Evolutionary conservation across 2,113 vertebrate genomes (phyloP), one percentile per base, ranked within the genome.

Genomic region (Rhabdomys dilectus): DNA sequence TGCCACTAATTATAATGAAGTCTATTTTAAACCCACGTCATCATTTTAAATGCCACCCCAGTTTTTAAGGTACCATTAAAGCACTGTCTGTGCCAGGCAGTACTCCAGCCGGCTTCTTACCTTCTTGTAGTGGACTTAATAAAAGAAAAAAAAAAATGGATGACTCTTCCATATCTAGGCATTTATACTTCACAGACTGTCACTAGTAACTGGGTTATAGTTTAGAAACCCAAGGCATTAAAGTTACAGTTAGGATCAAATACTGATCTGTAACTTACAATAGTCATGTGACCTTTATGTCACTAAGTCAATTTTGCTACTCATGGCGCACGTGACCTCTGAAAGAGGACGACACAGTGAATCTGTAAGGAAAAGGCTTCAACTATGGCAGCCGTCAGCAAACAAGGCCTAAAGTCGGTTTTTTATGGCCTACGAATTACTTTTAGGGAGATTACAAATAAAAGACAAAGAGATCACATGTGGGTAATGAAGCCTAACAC

Each of bases 11-110:
- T 95, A 88, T 0, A 95, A 45, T 88, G 89, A 1, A 91, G 29
- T 90, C 51, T 94, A 93, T 80, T 95, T 95, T 94, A 94, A 70
- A 84, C 17, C 87, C 70, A 92, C 36, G 88, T 95, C 51, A 80
- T 77, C 82, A 94, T 42, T 76, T 62, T 3, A 93, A 98, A 98
- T 96, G 90, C 13, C 76, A 93, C 73, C 45, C 56, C 39, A 88
- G 3, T 87, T 90, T 88, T 77, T 39, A 39, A 62, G 62, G 75
- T 1, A 58, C 29, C 78, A 93, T 29, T 89, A 64, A 90, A 93
- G 60, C 51, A 96, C 75, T 68, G 15, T 95, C 36, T 88, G 64
- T 70, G 85, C 19, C 60, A 66, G 26, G 42, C 17, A 45, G 58
- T 42, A 42, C 58, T 6, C 39, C 31, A 85, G 39, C 15, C 82